Conservation (phyloP, 2,113 vertebrate genomes). For the Elephas maximus region DNA sequence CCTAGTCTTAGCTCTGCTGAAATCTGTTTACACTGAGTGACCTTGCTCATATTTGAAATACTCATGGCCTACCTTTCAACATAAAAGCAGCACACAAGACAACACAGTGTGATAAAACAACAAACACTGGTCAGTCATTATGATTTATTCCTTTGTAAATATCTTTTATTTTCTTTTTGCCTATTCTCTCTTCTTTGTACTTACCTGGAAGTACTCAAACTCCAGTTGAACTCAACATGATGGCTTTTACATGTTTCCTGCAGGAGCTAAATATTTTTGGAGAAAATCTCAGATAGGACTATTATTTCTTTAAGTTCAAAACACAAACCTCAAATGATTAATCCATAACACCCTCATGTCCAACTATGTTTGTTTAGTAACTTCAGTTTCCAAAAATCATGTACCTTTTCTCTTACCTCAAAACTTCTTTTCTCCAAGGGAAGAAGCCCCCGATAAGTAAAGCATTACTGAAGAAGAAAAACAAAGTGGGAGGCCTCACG, state of each 20-base stretch:
- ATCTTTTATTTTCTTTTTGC: background rate
- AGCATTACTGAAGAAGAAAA: too few species aligned
- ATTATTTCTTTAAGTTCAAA: slow-evolving; percentile 3
- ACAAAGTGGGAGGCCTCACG: too few species aligned
- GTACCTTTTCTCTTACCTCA: background rate
- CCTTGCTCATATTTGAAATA: too few species aligned
- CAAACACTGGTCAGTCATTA: background rate
- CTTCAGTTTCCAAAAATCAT: background rate
- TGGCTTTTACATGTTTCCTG: background rate
- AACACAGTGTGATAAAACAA: too few species aligned
- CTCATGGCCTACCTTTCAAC: too few species aligned
- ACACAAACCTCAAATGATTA: background rate
- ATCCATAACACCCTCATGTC: background rate
- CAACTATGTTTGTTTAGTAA: background rate
- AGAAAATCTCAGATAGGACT: background rate
- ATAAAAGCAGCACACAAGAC: too few species aligned
- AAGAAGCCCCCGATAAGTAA: too few species aligned
- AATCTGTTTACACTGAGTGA: too few species aligned
- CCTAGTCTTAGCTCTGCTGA: too few species aligned
- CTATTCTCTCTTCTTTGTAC: background rate
- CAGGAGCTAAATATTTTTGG: background rate
- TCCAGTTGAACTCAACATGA: background rate
- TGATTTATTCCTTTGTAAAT: background rate
- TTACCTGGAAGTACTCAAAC: background rate
- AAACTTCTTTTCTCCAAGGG: background rate